phyloP scores from a whole-genome alignment of 1,140 invertebrate species.

The Trigoniulus corallinus region DNA sequence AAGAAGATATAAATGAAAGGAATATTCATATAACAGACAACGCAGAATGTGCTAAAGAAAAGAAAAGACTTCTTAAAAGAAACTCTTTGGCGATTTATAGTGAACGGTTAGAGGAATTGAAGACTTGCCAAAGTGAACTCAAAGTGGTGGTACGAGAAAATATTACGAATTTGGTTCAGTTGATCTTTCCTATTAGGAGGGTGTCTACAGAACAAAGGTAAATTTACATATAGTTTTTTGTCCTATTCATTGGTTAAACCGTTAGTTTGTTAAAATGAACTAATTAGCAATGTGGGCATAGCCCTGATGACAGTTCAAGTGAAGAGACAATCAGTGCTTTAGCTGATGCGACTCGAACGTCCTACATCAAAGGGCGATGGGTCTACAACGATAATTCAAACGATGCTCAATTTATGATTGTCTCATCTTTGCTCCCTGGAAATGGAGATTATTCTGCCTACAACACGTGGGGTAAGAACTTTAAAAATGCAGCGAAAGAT shows the following conservation, averaged over 20 bases:
- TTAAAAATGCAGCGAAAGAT: background rate
- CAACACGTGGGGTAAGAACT: slow-evolving; percentile 42
- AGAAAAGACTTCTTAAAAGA: background rate
- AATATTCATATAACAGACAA: slow-evolving; percentile 19
- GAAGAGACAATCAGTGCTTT: slow-evolving; percentile 44
- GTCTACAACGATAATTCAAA: slow-evolving; percentile 42
- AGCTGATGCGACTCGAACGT: slow-evolving; percentile 54
- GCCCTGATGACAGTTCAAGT: slow-evolving; percentile 24
- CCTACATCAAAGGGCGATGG: slow-evolving; percentile 55
- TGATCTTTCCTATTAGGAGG: slow-evolving; percentile 57
- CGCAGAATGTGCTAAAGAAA: background rate
- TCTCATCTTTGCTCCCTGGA: slow-evolving; percentile 51
- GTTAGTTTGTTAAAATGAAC: too few relatives aligned
- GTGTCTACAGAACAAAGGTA: slow-evolving; percentile 25
- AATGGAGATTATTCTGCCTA: slow-evolving; percentile 62
- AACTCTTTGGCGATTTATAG: background rate
- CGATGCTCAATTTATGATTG: slow-evolving; percentile 51
- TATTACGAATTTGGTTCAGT: slow-evolving; percentile 48
- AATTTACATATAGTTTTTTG: too few relatives aligned
- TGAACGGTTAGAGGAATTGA: slow-evolving; percentile 21
- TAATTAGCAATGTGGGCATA: too few relatives aligned
- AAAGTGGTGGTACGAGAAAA: slow-evolving; percentile 42
- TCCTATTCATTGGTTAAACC: too few relatives aligned
- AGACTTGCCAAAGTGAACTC: slow-evolving; percentile 21
- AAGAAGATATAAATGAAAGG: slow-evolving; percentile 4